phyloP scores from a whole-genome alignment of 2,888 invertebrate species.

The Pilophorus perplexus region DNA sequence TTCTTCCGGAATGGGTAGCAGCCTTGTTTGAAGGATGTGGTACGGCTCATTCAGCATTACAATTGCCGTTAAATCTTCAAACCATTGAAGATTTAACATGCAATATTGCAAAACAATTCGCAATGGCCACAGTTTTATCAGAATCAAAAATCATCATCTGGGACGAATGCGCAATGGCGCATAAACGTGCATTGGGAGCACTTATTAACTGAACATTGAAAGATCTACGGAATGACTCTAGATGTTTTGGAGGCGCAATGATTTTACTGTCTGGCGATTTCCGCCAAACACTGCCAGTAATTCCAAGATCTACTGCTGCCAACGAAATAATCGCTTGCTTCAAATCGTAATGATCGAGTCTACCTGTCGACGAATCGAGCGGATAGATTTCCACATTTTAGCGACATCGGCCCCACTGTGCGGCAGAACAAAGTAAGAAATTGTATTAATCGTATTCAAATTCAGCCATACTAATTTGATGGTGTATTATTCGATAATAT shows the following conservation, averaged over 20 bases:
- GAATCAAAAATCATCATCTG: conserved; percentile 50
- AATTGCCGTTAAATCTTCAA: conserved; percentile 50
- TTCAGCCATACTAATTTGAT: no score
- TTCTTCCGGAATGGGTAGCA: neutral
- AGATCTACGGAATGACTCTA: conserved; percentile 47
- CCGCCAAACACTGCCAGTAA: no score
- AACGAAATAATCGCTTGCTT: no score
- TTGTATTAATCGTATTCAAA: no score
- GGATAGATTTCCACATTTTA: no score
- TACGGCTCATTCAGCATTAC: conserved; percentile 51
- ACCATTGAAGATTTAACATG: conserved; percentile 49
- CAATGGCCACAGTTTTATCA: conserved; percentile 50
- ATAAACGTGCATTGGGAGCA: conserved; percentile 50
- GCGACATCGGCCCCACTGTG: no score
- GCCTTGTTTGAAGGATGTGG: conserved; percentile 46
- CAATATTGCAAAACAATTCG: conserved; percentile 50
- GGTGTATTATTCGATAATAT: no score
- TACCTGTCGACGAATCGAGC: no score
- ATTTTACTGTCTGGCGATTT: no score
- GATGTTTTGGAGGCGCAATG: conserved; percentile 21
- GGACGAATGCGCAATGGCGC: conserved; percentile 28
- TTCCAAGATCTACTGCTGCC: no score
- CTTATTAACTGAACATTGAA: conserved; percentile 48
- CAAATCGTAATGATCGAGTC: no score
- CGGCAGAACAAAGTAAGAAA: no score